Conservation (phyloP, 2,797 vertebrate species). For the Vespertilio murinus region DNA sequence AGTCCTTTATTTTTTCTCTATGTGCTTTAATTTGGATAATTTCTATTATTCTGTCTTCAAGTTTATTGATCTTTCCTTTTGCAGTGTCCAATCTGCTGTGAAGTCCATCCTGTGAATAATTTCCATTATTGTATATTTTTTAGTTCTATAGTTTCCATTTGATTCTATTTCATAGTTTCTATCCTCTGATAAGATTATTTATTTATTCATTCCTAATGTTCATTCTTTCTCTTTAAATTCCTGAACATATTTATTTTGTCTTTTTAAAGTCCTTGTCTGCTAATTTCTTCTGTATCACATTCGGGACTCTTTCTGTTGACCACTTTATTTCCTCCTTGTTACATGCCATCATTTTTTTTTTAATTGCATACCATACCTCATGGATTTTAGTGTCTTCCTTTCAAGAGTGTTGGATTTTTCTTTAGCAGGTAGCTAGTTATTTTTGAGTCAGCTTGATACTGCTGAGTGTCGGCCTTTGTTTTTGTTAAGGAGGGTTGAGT, state of each 20-base stretch:
- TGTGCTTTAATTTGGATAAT: background rate
- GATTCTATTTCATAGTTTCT: background rate
- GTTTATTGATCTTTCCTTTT: background rate
- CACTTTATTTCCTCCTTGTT: background rate
- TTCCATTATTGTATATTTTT: background rate
- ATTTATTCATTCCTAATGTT: background rate
- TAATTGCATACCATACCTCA: background rate
- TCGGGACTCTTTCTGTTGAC: background rate
- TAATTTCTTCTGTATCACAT: background rate
- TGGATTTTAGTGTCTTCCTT: background rate
- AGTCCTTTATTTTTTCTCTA: background rate
- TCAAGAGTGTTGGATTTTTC: background rate
- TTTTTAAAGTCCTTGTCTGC: background rate
- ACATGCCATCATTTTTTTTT: background rate
- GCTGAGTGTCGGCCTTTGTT: background rate
- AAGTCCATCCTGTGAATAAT: background rate
- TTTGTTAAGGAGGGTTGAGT: background rate
- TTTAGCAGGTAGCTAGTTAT: background rate
- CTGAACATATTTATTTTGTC: background rate
- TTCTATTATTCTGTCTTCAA: background rate
- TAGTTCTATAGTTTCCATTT: background rate
- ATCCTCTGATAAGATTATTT: background rate
- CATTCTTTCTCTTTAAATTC: background rate
- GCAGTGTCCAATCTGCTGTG: background rate
- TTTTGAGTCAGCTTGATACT: background rate